Percentiles rank a stretch among this genome's conserved stretches.
These are phyloP conservation scores for Fissipunctia ypsillon DNA, from an alignment of 2,888 invertebrate genomes.

Conservation along the genomic window DNA sequence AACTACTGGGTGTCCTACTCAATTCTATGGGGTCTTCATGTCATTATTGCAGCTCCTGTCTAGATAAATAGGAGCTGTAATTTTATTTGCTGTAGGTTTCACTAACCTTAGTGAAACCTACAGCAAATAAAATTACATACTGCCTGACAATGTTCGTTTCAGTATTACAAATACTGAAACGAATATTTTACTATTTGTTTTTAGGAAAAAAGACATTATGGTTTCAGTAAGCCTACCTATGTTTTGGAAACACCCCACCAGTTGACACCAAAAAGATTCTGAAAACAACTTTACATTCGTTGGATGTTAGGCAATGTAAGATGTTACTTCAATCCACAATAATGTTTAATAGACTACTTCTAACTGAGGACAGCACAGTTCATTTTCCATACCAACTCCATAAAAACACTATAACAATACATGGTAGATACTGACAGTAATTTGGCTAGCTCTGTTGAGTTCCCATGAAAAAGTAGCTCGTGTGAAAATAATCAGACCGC, in stretches of 20 bases:
- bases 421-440: neutral
- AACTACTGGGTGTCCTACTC: neutral
- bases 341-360: too few species aligned
- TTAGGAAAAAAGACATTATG: neutral
- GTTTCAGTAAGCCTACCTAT: neutral
- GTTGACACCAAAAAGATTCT: neutral
- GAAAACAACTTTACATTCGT: neutral
- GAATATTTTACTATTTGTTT: neutral
- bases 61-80: too few species aligned
- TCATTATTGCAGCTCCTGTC: too few species aligned
- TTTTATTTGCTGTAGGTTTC: too few species aligned
- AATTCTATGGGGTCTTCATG: neutral
- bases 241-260: neutral
- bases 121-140: too few species aligned
- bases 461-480: constrained; percentile 43
- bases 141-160: too few species aligned
- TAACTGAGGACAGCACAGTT: neutral
- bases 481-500: constrained; percentile 54
- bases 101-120: too few species aligned
- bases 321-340: neutral
- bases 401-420: constrained; percentile 23
- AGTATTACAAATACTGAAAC: neutral
- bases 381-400: constrained; percentile 1
- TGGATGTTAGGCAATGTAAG: neutral
- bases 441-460: constrained; percentile 39